phyloP scores from a whole-genome alignment of 2,797 vertebrate genomes.

The Gymnoscopelus braueri region DNA sequence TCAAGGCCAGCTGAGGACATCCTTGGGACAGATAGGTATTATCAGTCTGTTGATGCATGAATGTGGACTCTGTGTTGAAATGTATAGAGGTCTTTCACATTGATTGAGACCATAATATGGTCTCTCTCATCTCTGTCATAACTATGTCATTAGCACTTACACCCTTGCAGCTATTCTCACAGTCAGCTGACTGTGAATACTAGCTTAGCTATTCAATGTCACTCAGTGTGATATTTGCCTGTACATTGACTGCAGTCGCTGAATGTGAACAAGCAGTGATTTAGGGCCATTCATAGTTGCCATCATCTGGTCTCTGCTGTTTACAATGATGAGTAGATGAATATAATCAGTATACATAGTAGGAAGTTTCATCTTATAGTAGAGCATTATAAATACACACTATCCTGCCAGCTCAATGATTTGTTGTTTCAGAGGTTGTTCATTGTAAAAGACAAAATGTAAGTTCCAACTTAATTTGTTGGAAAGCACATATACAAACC shows the following conservation, averaged over 20 bases:
- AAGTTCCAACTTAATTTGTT: not conserved
- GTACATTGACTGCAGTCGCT: not conserved
- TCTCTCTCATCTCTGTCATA: no score
- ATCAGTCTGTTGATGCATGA: slow-evolving; percentile 43
- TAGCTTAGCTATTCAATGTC: not conserved
- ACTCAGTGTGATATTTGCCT: not conserved
- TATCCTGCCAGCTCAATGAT: not conserved
- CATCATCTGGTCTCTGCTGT: not conserved
- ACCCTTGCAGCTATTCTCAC: slow-evolving; percentile 26
- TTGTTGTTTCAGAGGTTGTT: not conserved
- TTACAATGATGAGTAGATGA: not conserved
- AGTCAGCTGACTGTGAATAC: slow-evolving; percentile 3
- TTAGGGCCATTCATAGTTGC: not conserved
- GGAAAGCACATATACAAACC: not conserved
- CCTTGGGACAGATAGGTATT: slow-evolving; percentile 55
- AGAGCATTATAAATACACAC: not conserved
- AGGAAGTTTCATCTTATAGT: not conserved
- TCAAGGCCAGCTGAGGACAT: slow-evolving; percentile 36
- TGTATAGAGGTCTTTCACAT: slow-evolving; percentile 36
- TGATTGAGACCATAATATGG: not conserved
- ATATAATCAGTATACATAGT: not conserved
- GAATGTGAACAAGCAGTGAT: not conserved
- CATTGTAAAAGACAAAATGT: not conserved
- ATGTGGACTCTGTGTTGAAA: slow-evolving; percentile 30
- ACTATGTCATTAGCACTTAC: slow-evolving; percentile 14